phyloP scores from a whole-genome alignment of 2,888 invertebrate species.

The Lasiommata megera region DNA sequence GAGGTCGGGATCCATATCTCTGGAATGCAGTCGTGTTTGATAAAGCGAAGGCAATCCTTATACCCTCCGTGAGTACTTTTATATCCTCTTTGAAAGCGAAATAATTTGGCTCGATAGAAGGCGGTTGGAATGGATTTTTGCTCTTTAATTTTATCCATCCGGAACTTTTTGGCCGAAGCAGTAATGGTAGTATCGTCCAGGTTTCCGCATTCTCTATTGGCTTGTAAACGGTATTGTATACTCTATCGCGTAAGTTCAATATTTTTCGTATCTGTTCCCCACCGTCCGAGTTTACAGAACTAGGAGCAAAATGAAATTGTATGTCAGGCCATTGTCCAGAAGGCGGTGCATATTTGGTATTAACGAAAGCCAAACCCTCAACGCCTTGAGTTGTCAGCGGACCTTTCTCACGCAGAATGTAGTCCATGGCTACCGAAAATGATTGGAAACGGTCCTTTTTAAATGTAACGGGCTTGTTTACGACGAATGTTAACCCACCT shows the following conservation, averaged over 20 bases:
- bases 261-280: constrained; percentile 90
- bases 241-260: constrained; percentile 87
- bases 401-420: constrained; percentile 89
- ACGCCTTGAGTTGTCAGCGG: constrained; percentile 93
- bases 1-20: constrained; percentile 88
- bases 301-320: constrained; percentile 93
- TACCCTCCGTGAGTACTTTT: constrained; percentile 89
- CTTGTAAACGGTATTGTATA: constrained; percentile 92
- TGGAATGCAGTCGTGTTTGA: constrained; percentile 91
- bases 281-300: constrained; percentile 91
- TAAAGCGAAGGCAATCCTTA: constrained; percentile 90
- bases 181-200: constrained; percentile 90
- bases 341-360: constrained; percentile 91
- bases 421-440: constrained; percentile 89
- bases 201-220: constrained; percentile 89
- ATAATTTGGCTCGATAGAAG: constrained; percentile 95
- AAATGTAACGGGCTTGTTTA: constrained; percentile 90
- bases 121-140: constrained; percentile 90
- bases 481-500: constrained; percentile 91
- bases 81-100: constrained; percentile 92
- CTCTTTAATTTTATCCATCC: constrained; percentile 93
- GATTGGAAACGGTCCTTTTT: constrained; percentile 89
- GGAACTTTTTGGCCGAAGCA: constrained; percentile 92
- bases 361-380: constrained; percentile 93
- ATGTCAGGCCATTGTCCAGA: constrained; percentile 91